Evolutionary conservation across 1,140 invertebrate genomes (phyloP), one percentile per base, ranked within the genome.

Genomic region (Drosophila pectinifera): DNA sequence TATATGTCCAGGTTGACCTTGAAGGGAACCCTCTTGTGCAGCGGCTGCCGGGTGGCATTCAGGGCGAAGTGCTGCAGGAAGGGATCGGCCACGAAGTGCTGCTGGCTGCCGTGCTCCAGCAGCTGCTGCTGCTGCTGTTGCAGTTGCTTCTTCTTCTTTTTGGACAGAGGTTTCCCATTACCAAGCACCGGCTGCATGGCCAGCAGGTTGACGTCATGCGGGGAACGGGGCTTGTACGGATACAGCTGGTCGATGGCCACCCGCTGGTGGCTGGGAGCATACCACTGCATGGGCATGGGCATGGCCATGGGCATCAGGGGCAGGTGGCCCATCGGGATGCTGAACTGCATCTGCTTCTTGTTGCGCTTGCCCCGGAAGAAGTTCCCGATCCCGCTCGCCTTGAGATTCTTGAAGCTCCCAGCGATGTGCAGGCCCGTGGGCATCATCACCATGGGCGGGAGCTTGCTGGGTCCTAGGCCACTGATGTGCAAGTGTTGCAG

Each of bases 1-100:
- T 91, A 91, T 14, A 91, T 91, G 16, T 91, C 90, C 16, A 91
- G 43, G 54, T 91, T 91, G 0, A 91, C 43, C 57, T 91, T 91
- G 20, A 91, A 90, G 0, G 90, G 90, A 13, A 91, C 62, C 8
- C 90, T 49, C 31, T 89, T 91, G 6, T 75, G 64, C 6, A 78
- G 61, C n/a, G 89, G 80, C 43, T 81, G 80, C 4, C 81, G 56
- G 13, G 86, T 86, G n/a, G 78, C 76, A 64, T 91, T 91, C 5
- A 91, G 34, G 0, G 78, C 43, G 0, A 77, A 78, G 22, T 59
- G 80, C 45, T 77, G 75, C 48, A 88, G 10, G 14, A 76, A 89
- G 0, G 83, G 74, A 55, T 89, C 85, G 26, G 67, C 55, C 18
- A 89, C 55, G 22, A 65, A 83, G 46, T 75, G 86, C 43, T 90